Evolutionary conservation across 1,140 invertebrate genomes (phyloP).

Genomic region (Drosophila sp.): DNA sequence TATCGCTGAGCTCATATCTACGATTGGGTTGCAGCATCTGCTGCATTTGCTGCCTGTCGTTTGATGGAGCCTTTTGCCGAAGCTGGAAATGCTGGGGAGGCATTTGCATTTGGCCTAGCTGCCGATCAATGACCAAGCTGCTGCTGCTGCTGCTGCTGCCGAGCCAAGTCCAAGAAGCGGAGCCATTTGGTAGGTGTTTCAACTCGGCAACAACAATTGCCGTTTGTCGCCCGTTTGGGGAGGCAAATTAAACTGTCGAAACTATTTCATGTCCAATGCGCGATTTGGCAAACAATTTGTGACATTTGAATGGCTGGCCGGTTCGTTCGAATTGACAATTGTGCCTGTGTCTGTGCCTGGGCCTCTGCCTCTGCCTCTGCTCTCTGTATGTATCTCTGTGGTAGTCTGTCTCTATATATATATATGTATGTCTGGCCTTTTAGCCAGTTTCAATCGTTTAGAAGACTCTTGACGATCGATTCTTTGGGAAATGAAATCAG

Average conservation of each 20-base stretch:
- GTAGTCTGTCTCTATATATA: background rate
- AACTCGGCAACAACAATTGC: slow-evolving; percentile 59
- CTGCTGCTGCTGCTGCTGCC: too few relatives aligned
- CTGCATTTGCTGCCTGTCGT: slow-evolving; percentile 29
- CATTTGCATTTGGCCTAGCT: slow-evolving; percentile 68
- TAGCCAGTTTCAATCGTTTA: slow-evolving; percentile 14
- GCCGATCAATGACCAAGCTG: slow-evolving; percentile 67
- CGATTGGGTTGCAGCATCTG: slow-evolving; percentile 57
- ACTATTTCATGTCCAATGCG: slow-evolving; percentile 83
- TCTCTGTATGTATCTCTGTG: slow-evolving; percentile 13
- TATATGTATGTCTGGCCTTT: slow-evolving; percentile 4
- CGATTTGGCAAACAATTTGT: slow-evolving; percentile 83
- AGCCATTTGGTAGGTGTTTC: slow-evolving; percentile 75
- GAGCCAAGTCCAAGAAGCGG: slow-evolving; percentile 12
- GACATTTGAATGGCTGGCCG: slow-evolving; percentile 79
- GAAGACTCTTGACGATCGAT: slow-evolving; percentile 8
- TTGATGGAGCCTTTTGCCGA: slow-evolving; percentile 18
- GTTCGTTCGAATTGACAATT: slow-evolving; percentile 70
- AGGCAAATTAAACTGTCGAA: slow-evolving; percentile 83
- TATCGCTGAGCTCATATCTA: slow-evolving; percentile 77
- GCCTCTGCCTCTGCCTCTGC: slow-evolving; percentile 13
- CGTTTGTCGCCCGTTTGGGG: slow-evolving; percentile 45
- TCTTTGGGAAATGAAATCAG: slow-evolving; percentile 13
- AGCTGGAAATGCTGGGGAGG: slow-evolving; percentile 29
- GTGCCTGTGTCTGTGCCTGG: slow-evolving; percentile 64